A percentile compares a stretch with the other conserved stretches of the same genome.
These are phyloP conservation scores for Xiphophorus maculatus DNA, from an alignment of 2,113 vertebrate genomes.

Conservation along the genomic window DNA sequence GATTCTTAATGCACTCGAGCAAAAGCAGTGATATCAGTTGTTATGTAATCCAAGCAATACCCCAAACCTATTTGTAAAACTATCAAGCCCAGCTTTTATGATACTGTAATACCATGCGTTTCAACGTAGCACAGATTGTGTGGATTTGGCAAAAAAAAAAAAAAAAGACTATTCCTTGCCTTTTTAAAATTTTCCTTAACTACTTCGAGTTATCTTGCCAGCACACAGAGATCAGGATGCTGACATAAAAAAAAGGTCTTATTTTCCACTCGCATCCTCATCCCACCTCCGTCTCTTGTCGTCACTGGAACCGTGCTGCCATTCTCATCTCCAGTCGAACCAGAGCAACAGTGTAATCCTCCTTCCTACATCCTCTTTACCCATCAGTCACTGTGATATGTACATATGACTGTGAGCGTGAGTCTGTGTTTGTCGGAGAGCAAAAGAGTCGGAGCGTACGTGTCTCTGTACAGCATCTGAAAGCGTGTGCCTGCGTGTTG, in stretches of 20 bases:
- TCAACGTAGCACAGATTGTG: slow-evolving; percentile 72
- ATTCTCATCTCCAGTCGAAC: slow-evolving; percentile 64
- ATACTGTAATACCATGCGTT: slow-evolving; percentile 64
- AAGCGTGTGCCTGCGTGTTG: slow-evolving; percentile 37
- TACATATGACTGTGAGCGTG: slow-evolving; percentile 75
- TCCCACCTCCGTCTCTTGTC: slow-evolving; percentile 56
- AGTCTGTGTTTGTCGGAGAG: slow-evolving; percentile 25
- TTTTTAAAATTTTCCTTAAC: slow-evolving; percentile 37
- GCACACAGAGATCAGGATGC: slow-evolving; percentile 44
- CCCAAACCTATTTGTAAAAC: slow-evolving; percentile 57
- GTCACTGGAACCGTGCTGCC: slow-evolving; percentile 62
- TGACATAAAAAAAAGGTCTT: slow-evolving; percentile 42
- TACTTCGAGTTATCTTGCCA: slow-evolving; percentile 31
- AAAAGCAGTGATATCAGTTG: slow-evolving; percentile 61
- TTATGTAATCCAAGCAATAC: slow-evolving; percentile 77
- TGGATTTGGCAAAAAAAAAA: slow-evolving; percentile 33
- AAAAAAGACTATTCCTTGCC: slow-evolving; percentile 13
- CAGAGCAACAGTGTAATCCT: slow-evolving; percentile 59
- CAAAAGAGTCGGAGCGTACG: slow-evolving; percentile 52
- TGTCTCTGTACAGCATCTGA: slow-evolving; percentile 60
- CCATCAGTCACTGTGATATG: slow-evolving; percentile 82
- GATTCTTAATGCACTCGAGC: slow-evolving; percentile 55
- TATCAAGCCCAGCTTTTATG: slow-evolving; percentile 56
- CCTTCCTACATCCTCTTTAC: slow-evolving; percentile 35
- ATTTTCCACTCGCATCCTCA: slow-evolving; percentile 67